Evolutionary conservation across 2,113 vertebrate genomes (phyloP).

Genomic region (Marmota monax): DNA sequence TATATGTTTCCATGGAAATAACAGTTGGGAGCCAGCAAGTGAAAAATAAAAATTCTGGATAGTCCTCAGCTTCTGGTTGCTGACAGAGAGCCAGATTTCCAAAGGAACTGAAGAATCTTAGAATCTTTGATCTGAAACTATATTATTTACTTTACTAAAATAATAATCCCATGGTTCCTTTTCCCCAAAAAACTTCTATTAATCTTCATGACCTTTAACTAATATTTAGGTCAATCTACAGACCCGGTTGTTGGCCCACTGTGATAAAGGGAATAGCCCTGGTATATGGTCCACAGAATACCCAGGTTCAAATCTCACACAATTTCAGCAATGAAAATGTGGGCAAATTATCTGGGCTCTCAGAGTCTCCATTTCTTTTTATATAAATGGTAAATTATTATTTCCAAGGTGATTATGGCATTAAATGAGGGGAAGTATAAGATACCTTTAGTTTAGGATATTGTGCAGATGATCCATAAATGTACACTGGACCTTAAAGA

Average conservation of each 20-base stretch:
- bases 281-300: neutral
- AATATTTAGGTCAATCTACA: neutral
- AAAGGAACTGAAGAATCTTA: slow-evolving; percentile 48
- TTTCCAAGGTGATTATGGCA: neutral
- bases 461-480: neutral
- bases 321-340: neutral
- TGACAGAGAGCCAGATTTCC: slow-evolving; percentile 55
- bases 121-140: slow-evolving; percentile 51
- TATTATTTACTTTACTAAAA: neutral
- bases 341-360: neutral
- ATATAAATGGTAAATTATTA: slow-evolving; percentile 23
- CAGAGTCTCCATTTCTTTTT: slow-evolving; percentile 12
- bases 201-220: neutral
- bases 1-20: slow-evolving; percentile 71
- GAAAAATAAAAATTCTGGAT: slow-evolving; percentile 60
- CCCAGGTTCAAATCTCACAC: slow-evolving; percentile 49
- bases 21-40: slow-evolving; percentile 57
- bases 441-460: neutral
- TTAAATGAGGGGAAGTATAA: neutral
- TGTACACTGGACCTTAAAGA: neutral
- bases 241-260: neutral
- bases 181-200: neutral
- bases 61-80: slow-evolving; percentile 47
- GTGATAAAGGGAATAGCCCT: neutral
- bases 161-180: slow-evolving; percentile 5